phyloP scores from a whole-genome alignment of 1,140 invertebrate genomes.

The Psilanteris sp. region DNA sequence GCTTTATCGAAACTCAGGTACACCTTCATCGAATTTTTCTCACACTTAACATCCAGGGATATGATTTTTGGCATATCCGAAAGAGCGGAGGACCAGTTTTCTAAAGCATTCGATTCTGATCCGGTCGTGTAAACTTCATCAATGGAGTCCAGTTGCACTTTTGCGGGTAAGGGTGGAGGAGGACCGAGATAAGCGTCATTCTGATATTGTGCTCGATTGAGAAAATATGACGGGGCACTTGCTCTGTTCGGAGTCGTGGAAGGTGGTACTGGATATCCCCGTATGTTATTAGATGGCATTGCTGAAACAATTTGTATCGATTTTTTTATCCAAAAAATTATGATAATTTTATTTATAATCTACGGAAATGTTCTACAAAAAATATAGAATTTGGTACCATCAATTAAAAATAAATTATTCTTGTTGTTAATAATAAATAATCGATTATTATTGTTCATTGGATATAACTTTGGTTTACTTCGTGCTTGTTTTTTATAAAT shows the following conservation, averaged over 20 bases:
- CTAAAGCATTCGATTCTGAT: conserved; percentile 75
- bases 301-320: conserved; percentile 15
- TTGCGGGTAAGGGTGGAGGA: conserved; percentile 81
- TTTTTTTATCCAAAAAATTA: too few species aligned
- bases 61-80: conserved; percentile 95
- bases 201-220: conserved; percentile 73
- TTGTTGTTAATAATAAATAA: too few species aligned
- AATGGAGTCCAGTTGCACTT: conserved; percentile 80
- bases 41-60: conserved; percentile 94
- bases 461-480: too few species aligned
- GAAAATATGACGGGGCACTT: conserved; percentile 67
- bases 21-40: conserved; percentile 96
- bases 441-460: too few species aligned
- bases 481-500: too few species aligned
- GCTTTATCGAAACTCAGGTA: conserved; percentile 95
- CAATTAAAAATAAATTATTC: too few species aligned
- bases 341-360: too few species aligned
- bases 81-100: conserved; percentile 89
- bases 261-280: conserved; percentile 81
- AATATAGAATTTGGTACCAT: too few species aligned
- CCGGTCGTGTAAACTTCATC: conserved; percentile 80
- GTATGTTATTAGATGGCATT: conserved; percentile 76
- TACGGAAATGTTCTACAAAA: too few species aligned
- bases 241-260: conserved; percentile 75
- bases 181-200: conserved; percentile 85